phyloP scores from a whole-genome alignment of 2,113 vertebrate species.

The Pteropus alecto region DNA sequence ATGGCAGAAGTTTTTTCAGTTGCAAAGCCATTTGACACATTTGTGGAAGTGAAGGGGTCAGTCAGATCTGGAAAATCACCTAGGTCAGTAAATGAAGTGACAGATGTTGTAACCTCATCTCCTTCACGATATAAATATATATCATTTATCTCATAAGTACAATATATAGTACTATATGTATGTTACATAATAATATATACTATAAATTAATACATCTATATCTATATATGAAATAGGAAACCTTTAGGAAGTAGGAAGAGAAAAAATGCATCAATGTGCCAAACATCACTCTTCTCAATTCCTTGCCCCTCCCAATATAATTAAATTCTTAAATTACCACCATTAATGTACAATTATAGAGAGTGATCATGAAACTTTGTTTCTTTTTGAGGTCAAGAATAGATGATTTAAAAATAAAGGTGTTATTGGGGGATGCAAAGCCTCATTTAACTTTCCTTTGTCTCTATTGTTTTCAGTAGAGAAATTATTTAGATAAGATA shows the following conservation, averaged over 20 bases:
- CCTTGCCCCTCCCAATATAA: not conserved
- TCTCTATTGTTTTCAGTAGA: not conserved
- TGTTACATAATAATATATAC: not conserved
- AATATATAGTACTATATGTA: not conserved
- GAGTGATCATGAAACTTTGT: not conserved
- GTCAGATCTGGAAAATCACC: slow-evolving; percentile 34
- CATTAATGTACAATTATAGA: not conserved
- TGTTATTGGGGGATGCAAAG: not conserved
- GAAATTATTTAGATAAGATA: not conserved
- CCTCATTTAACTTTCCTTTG: not conserved
- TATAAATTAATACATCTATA: not conserved
- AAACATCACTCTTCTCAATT: not conserved
- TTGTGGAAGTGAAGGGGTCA: not conserved
- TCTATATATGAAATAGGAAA: not conserved
- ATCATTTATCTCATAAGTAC: not conserved
- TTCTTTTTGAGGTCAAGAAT: not conserved
- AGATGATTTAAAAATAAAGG: not conserved
- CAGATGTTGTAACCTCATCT: not conserved
- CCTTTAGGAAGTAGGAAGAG: not conserved
- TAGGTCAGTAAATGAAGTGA: not conserved
- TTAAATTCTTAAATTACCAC: not conserved
- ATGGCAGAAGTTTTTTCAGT: not conserved
- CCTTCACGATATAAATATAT: not conserved
- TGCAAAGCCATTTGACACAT: not conserved
- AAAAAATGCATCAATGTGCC: not conserved